These are phyloP conservation scores for Leptinotarsa haldemani DNA, from an alignment of 2,888 invertebrate genomes.

Conservation along the genomic window DNA sequence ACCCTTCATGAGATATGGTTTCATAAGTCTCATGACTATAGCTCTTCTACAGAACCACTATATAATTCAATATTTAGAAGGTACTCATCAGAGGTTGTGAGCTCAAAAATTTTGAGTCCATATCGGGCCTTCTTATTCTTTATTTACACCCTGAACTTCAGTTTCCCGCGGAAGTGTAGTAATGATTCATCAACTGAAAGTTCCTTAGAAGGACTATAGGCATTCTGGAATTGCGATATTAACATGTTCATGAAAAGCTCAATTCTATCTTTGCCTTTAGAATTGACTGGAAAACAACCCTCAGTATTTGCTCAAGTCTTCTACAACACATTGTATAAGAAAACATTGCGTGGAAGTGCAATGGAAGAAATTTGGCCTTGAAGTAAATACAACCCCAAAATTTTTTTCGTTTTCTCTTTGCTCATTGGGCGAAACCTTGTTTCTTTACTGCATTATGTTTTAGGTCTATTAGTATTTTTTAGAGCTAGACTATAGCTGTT, in stretches of 20 bases:
- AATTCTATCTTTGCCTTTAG: constrained; percentile 21
- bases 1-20: constrained; percentile 23
- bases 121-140: constrained; percentile 20
- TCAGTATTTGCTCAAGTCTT: constrained; percentile 13
- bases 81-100: constrained; percentile 20
- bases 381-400: constrained; percentile 21
- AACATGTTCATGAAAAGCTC: constrained; percentile 21
- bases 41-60: constrained; percentile 18
- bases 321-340: constrained; percentile 17
- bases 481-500: constrained; percentile 25
- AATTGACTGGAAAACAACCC: too few relatives aligned
- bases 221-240: constrained; percentile 11
- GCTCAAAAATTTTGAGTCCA: constrained; percentile 28
- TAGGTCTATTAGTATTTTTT: constrained; percentile 29
- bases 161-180: constrained; percentile 10
- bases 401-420: constrained; percentile 27
- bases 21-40: constrained; percentile 21
- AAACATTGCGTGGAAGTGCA: constrained; percentile 18
- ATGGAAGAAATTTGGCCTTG: constrained; percentile 18
- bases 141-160: constrained; percentile 22
- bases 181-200: constrained; percentile 16
- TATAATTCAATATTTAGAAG: constrained; percentile 29
- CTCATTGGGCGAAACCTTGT: constrained; percentile 21
- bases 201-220: constrained; percentile 7
- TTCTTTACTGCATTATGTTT: constrained; percentile 23